Evolutionary conservation across 2,797 vertebrate genomes (phyloP), one percentile per base, ranked within the genome.

Genomic region (Phoeniculus purpureus): DNA sequence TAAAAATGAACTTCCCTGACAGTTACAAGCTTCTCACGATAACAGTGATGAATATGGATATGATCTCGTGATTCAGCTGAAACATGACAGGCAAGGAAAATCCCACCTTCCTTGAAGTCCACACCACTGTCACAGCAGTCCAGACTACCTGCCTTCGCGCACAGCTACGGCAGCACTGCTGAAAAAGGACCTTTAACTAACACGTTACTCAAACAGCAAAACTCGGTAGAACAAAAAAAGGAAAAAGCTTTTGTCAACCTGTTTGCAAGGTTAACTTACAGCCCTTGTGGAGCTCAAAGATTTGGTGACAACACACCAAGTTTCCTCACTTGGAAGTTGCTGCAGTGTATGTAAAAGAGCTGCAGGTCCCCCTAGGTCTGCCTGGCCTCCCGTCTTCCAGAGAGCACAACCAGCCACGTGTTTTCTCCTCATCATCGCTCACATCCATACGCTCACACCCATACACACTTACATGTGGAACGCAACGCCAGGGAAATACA

Each of bases 261-360:
- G 16, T 60, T 83, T 10, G 52, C 6, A 27, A 61, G 18, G 32
- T 32, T 45, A 78, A 40, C 6, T 75, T 50, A 34, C 0, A 0
- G 3, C 93, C 55, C 14, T 8, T 50, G 16, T 19, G 19, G 10
- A 47, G 29, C 59, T 94, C 34, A 59, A 48, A 66, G 14, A 22
- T 37, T 74, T 0, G 5, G 17, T n/a, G 29, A 67, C 12, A 81
- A 56, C 83, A 54, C 10, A 21, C 6, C 17, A 45, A 87, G 43
- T 40, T 19, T 29, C 29, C 43, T n/a, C n/a, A 18, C 58, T 88
- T 78, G 0, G 0, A 81, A 81, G 60, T 20, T 83, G 9, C 12
- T 34, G 21, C 31, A 54, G n/a, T 37, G 23, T 1, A 2, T 1
- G 3, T 7, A 59, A 23, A 0, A 56, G 15, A 26, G 4, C 25